Evolutionary conservation across 2,797 vertebrate genomes (phyloP), one percentile per base, ranked within the genome.

Genomic region (Enteromius radiatus): DNA sequence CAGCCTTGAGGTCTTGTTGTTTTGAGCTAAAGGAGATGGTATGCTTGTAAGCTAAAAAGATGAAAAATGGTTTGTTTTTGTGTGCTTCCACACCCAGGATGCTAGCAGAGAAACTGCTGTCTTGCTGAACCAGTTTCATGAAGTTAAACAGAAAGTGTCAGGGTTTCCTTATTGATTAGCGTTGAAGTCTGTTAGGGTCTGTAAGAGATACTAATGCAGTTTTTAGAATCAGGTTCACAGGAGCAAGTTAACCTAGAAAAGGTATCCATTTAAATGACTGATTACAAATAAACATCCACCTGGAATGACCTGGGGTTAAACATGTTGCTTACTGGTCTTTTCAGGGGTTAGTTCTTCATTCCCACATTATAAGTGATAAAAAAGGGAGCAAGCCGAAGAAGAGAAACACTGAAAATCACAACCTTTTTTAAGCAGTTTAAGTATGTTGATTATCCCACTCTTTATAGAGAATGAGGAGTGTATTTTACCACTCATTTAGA

Each of bases 31-130:
- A 76, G 80, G 38, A 21, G 31, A 65, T 65, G 54, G 41, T 64
- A 61, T 41, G 67, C 23, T 47, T 38, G 47, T 56, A 59, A 69
- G n/a, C 54, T 54, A 54, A 73, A 61, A 73, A 54, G 28, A 77
- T 69, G 49, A 47, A 76, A 82, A 76, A 41, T 63, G 33, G 47
- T 38, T 76, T 76, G 71, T 75, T 81, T 81, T 65, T 56, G 80
- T 65, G 31, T 15, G 28, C n/a, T 38, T 81, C 31, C 71, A 76
- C 80, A 68, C 70, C 80, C 63, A 43, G 36, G 71, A 67, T 65
- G 38, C 69, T 74, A 54, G 23, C 47, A 52, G 31, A 73, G 49
- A 78, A 61, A 63, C 82, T 38, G 28, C 23, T 65, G 8, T 26
- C 59, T 65, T 38, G 61, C 23, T 36, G 5, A 67, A 82, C 74